phyloP scores from a whole-genome alignment of 2,113 vertebrate genomes.

The Cettia cetti region DNA sequence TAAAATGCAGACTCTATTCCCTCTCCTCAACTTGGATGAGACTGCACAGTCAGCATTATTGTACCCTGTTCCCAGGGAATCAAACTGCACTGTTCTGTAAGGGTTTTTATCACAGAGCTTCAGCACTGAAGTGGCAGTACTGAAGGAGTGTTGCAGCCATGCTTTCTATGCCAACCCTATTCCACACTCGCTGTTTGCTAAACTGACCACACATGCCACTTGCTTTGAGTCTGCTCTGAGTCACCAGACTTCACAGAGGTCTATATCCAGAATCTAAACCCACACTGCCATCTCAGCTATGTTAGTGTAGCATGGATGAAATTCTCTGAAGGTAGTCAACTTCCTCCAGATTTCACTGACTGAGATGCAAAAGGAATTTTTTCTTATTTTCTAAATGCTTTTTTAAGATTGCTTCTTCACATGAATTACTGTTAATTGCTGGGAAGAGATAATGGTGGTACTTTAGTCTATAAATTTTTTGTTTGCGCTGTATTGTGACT shows the following conservation, averaged over 20 bases:
- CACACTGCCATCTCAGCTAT: neutral
- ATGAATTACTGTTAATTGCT: neutral
- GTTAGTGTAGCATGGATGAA: neutral
- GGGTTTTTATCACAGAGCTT: neutral
- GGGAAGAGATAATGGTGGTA: neutral
- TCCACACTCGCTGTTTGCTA: neutral
- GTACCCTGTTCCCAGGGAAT: neutral
- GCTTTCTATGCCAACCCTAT: neutral
- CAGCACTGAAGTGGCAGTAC: neutral
- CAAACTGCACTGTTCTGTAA: neutral
- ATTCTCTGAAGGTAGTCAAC: neutral
- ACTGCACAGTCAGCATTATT: neutral
- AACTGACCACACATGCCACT: neutral
- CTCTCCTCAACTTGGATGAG: neutral
- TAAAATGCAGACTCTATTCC: neutral
- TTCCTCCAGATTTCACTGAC: neutral
- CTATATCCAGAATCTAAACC: neutral
- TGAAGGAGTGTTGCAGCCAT: neutral
- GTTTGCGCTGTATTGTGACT: neutral
- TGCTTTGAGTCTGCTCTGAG: constrained; percentile 25
- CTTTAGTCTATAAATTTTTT: neutral
- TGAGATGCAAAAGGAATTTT: neutral
- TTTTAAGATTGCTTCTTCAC: neutral
- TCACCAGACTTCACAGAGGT: constrained; percentile 30
- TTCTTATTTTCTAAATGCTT: neutral